Conservation (phyloP, 2,797 vertebrate genomes). For the Spea hammondii region DNA sequence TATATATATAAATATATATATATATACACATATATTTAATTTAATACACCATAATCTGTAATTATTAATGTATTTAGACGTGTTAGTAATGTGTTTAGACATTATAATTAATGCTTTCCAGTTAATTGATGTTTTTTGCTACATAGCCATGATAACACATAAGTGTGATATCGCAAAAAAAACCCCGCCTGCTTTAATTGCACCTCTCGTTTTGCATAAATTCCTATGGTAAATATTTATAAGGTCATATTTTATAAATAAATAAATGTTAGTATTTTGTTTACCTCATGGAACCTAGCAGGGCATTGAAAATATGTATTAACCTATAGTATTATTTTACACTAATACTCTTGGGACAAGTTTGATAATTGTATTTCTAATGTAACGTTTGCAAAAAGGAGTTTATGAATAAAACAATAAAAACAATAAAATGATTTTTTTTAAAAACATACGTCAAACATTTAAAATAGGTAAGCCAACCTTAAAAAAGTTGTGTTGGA, state of each 20-base stretch:
- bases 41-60: too few relatives aligned
- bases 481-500: neutral
- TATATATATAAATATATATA: too few relatives aligned
- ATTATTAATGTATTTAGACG: too few relatives aligned
- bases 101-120: too few relatives aligned
- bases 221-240: neutral
- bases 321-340: slow-evolving; percentile 14
- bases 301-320: slow-evolving; percentile 7
- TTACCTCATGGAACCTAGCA: slow-evolving; percentile 22
- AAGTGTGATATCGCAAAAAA: too few relatives aligned
- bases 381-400: neutral
- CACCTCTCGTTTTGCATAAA: too few relatives aligned
- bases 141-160: too few relatives aligned
- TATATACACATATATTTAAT: too few relatives aligned
- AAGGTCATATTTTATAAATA: slow-evolving; percentile 12
- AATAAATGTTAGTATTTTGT: slow-evolving; percentile 5
- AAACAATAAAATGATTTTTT: neutral
- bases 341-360: slow-evolving; percentile 5
- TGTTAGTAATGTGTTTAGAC: too few relatives aligned
- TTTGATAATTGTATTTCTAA: slow-evolving; percentile 19
- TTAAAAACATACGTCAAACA: neutral
- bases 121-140: too few relatives aligned
- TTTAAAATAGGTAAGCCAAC: neutral
- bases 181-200: too few relatives aligned
- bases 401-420: neutral